Evolutionary conservation across 2,888 invertebrate genomes (phyloP).

Genomic region (Thelaira solivaga): DNA sequence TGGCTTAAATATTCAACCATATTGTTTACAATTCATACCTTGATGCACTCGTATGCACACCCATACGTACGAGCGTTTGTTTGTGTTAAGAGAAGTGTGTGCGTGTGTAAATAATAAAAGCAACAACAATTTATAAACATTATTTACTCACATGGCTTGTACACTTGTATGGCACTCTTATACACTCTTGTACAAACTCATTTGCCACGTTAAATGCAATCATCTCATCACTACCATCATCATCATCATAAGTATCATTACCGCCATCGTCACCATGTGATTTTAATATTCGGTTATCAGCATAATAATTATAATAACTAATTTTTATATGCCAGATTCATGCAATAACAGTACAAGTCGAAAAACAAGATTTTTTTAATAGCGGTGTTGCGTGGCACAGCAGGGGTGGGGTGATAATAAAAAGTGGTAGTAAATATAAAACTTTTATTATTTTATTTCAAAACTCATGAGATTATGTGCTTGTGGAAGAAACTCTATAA

Average conservation of each 20-base stretch:
- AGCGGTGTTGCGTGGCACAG: neutral
- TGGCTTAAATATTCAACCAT: conserved; percentile 15
- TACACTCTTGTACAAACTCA: neutral
- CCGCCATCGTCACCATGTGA: conserved; percentile 18
- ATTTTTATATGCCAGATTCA: too few relatives aligned
- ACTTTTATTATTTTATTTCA: too few relatives aligned
- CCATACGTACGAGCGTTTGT: too few relatives aligned
- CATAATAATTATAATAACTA: neutral
- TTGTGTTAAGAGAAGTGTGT: too few relatives aligned
- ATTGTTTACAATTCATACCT: neutral
- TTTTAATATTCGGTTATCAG: neutral
- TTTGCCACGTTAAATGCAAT: neutral
- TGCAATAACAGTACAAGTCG: too few relatives aligned
- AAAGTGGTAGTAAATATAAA: too few relatives aligned
- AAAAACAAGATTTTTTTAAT: too few relatives aligned
- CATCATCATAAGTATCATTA: conserved; percentile 34
- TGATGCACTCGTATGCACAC: neutral
- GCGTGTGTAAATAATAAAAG: neutral
- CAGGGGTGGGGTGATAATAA: too few relatives aligned
- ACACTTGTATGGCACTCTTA: neutral
- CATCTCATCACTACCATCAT: neutral
- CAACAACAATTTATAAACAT: conserved; percentile 26
- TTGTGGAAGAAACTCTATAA: too few relatives aligned
- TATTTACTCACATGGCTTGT: conserved; percentile 9
- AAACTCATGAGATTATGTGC: too few relatives aligned